Base-by-base conservation (phyloP, 1,140 invertebrate genomes). In the Zaprionus capensis region DNA sequence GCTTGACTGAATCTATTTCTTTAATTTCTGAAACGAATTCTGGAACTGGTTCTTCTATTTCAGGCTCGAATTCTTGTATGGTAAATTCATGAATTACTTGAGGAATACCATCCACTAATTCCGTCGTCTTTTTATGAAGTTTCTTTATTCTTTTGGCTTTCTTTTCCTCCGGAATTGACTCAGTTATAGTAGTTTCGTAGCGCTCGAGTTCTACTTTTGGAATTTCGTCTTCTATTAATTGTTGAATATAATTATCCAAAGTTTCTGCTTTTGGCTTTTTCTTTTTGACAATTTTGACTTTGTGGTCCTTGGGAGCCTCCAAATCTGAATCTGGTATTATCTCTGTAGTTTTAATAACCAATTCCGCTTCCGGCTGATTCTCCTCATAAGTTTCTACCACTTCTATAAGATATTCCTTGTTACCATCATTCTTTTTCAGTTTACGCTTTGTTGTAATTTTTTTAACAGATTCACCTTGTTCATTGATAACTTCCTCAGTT, bases 121-220 rank as follows among this genome's bases (percentile, higher is more conserved):
- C 56, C 2, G 71, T 81, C 14, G 72, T 76, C 66, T 85, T 88
- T 17, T 77, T 91, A 38, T 81, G 81, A 15, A 78, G 81, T 57
- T 92, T 92, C 49, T 81, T 87, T 11, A 79, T 67, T 56, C 91
- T 93, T 63, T 86, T 93, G 3, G 91, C 78, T 36, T 91, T 92
- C 76, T 86, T 79, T 46, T 26, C 58, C 5, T 73, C 71, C 51
- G 58, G 59, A 58, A 70, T 61, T 49, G 77, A 65, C 17, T 81
- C 84, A 12, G 24, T 17, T 49, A 78, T 14, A 20, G 66, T 51
- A 46, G 78, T 17, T 55, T 92, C 80, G 15, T 53, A 76, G 28
- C 78, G 71, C 71, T 87, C 75, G 51, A 88, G 61, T 59, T 91
- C 78, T 31, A 82, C 56, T 49, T 82, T 85, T 14, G 78, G 79